Conservation (phyloP, 2,113 vertebrate species). For the Terrapene triunguis region DNA sequence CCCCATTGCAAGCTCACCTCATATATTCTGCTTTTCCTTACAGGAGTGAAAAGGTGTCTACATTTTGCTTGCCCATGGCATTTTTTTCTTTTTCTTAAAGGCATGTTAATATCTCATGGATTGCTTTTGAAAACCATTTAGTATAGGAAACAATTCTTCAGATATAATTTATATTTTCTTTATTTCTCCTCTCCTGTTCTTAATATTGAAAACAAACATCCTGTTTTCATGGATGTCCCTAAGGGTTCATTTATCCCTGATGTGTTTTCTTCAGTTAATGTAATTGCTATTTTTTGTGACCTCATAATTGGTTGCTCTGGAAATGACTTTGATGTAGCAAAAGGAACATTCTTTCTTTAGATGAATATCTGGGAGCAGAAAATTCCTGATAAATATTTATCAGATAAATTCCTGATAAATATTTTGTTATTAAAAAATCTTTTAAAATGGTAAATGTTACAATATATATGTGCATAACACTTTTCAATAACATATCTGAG, state of each 20-base stretch:
- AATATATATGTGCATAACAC: background rate
- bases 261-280: background rate
- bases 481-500: background rate
- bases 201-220: background rate
- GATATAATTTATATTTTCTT: background rate
- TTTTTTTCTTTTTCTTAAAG: background rate
- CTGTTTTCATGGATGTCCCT: background rate
- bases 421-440: background rate
- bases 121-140: background rate
- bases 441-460: background rate
- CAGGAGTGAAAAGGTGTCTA: rapidly evolving
- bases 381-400: background rate
- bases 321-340: background rate
- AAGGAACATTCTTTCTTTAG: background rate
- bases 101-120: background rate
- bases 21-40: background rate
- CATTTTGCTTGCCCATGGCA: background rate
- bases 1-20: background rate
- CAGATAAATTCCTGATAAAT: background rate
- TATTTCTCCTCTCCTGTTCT: background rate
- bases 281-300: background rate
- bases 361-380: background rate
- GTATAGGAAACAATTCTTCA: background rate
- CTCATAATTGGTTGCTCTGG: background rate
- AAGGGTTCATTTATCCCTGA: background rate